Evolutionary conservation across 92 coral and sea anemone species (phyloP), one percentile per base, ranked within the genome.

Genomic region (Nematostella vectensis): DNA sequence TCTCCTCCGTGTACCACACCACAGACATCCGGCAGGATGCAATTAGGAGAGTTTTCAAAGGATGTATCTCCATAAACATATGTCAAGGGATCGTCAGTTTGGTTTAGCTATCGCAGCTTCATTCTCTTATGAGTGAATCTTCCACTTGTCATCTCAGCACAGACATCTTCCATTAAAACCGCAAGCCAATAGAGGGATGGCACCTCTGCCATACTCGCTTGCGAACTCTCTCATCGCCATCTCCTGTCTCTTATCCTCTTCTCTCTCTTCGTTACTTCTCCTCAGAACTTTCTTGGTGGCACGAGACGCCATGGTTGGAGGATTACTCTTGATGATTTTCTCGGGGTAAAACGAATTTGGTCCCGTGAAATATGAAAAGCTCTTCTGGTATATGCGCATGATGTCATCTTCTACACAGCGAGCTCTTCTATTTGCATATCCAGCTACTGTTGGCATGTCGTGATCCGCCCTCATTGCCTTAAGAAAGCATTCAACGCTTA

Each of bases 181-280:
- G 75, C 81, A 23, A 66, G 40, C 69, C 75, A 74, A 43, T 55
- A 67, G 0, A 59, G 81, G 40, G 57, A 58, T 26, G 33, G 69
- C 82, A 13, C 60, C 71, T 36, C 54, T 54, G 52, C 82, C 71
- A 55, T 54, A 61, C 27, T 68, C 82, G 22, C 59, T 18, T 16
- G 29, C 67, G 56, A 75, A 61, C 27, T 76, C 82, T 68, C 59
- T 21, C 82, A 68, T 69, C 25, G 37, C 39, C 16, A 24, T 9
- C 62, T 55, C 64, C 55, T 71, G 55, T 50, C 65, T 55, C 38
- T 29, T 44, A 26, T 69, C 57, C 22, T 68, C 57, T 49, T 45
- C 47, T 43, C 48, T 59, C 23, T 52, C 52, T 1, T 57, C 75
- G 38, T 56, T 43, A n/a, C n/a, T 68, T 70, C 75, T 25, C 54